Evolutionary conservation across 2,888 invertebrate genomes (phyloP), one percentile per base, ranked within the genome.

Genomic region (Laspeyria flexula): DNA sequence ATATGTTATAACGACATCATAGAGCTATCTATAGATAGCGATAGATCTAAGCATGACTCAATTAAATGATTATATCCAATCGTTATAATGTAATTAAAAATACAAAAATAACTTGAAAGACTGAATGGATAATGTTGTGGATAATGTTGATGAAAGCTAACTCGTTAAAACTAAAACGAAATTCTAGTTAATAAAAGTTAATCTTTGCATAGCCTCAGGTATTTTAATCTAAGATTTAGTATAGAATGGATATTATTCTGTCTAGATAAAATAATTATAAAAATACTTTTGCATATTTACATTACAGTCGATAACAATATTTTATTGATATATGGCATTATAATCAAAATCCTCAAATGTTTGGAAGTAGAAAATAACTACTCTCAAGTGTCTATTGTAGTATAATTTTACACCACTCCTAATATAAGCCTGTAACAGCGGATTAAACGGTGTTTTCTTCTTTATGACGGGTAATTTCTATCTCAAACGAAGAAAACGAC

Each of bases 131-230:
- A 18, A 25, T 25, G 25, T 6, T 25, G 18, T 18, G 2, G 18
- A 16, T 25, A 43, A 21, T 30, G 9, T n/a, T 11, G 23, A 34
- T 25, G 27, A 33, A 33, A 33, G 25, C 33, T 31, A 21, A 9
- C 15, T 18, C 6, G 33, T 40, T 33, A 31, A 31, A 38, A 23
- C 13, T 18, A 38, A 37, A 21, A 31, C 15, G 18, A 37, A 38
- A 44, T 44, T 11, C n/a, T 23, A 15, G 25, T 16, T n/a, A 31
- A 25, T 25, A 31, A 27, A 45, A 16, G 6, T 18, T 31, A 39
- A 33, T 23, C 25, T 9, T 18, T 39, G 9, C 15, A 33, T 39
- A 31, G 25, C 45, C 25, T 46, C 25, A 12, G 33, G 25, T 15
- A 3, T 23, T 15, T 25, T 4, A 42, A 23, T 25, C 10, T 5